Evolutionary conservation across 2,113 vertebrate genomes (phyloP), one percentile per base, ranked within the genome.

Genomic region (Craseonycteris thonglongyai): DNA sequence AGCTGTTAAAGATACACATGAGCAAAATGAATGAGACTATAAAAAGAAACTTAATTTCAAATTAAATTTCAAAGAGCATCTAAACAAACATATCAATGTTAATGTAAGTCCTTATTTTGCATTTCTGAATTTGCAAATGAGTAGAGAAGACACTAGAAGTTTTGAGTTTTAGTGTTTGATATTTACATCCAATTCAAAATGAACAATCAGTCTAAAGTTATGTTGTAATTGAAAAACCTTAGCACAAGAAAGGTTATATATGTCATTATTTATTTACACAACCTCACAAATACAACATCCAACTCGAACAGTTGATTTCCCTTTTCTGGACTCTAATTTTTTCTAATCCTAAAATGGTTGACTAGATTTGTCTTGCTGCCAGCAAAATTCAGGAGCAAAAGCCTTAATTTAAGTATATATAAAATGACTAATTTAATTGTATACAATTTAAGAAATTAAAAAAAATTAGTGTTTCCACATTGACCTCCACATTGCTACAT

Each of bases 1-100:
- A 98, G 96, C 95, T 97, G 96, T 96, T 97, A 98, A 98, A 98
- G 91, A 82, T 91, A 95, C 86, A 94, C 75, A 91, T 91, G 81
- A 95, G 93, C 88, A 95, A 96, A 97, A 93, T 0, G 79, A 92
- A 30, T 58, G 33, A 71, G 74, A 95, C 95, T 95, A 87, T 96
- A 98, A 97, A 91, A 93, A 84, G 96, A 97, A 97, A 91, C 95
- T 95, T 84, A 94, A 95, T n/a, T n/a, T n/a, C n/a, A n/a, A n/a
- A n/a, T n/a, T n/a, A 91, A 69, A 71, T 47, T 79, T 35, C 75
- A 56, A 97, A 96, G 83, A 65, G 69, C 88, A 95, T 93, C 4
- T 0, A 79, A 49, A 82, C 78, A 79, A 88, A 96, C 61, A 72
- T 16, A 65, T 22, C 42, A 71, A 22, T 88, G 45, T 59, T 59